phyloP scores from a whole-genome alignment of 1,140 invertebrate genomes.

The Drosophila ogumai region DNA sequence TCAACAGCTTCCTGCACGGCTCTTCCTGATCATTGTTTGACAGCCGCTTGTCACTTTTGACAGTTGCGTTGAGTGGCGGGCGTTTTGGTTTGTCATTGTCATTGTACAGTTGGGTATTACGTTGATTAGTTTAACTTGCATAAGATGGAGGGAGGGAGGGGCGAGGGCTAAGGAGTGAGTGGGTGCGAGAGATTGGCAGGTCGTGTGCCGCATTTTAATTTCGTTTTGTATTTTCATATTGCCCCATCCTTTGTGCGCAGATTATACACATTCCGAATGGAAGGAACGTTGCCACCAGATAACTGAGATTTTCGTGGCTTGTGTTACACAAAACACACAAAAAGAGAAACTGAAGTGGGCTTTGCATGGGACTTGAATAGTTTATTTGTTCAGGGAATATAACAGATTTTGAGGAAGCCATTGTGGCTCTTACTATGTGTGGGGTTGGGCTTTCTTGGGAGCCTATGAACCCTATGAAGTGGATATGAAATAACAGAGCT shows the following conservation, averaged over 20 bases:
- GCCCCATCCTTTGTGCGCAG: slow-evolving; percentile 67
- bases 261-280: slow-evolving; percentile 57
- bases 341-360: slow-evolving; percentile 35
- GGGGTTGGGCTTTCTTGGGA: neutral
- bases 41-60: slow-evolving; percentile 78
- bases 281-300: slow-evolving; percentile 48
- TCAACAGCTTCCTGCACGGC: slow-evolving; percentile 68
- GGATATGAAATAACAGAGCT: neutral
- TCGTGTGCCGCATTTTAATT: slow-evolving; percentile 82
- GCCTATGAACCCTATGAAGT: neutral
- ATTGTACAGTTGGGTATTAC: slow-evolving; percentile 61
- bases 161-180: slow-evolving; percentile 19
- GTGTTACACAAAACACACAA: slow-evolving; percentile 25
- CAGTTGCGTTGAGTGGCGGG: slow-evolving; percentile 69
- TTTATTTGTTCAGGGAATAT: slow-evolving; percentile 39
- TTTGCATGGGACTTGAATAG: slow-evolving; percentile 28
- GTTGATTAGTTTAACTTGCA: slow-evolving; percentile 80
- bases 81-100: slow-evolving; percentile 79
- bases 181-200: slow-evolving; percentile 74
- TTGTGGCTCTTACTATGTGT: slow-evolving; percentile 2
- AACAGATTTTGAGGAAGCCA: slow-evolving; percentile 15
- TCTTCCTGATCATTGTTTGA: slow-evolving; percentile 72
- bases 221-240: slow-evolving; percentile 73
- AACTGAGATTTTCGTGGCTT: slow-evolving; percentile 51
- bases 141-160: slow-evolving; percentile 18